phyloP scores from a whole-genome alignment of 2,888 invertebrate genomes.

The Prenolepis imparis region DNA sequence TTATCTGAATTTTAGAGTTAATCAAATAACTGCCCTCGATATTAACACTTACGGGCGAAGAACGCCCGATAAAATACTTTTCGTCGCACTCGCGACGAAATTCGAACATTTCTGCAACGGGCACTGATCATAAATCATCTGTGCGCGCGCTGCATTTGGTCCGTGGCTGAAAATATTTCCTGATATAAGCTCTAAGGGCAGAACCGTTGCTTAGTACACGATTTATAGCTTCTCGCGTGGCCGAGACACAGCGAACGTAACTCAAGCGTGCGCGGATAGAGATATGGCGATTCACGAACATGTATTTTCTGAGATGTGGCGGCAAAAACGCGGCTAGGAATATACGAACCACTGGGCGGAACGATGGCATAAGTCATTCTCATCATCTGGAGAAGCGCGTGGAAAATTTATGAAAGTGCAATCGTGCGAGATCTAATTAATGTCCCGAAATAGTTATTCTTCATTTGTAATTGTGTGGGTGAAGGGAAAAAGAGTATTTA shows the following conservation, averaged over 20 bases:
- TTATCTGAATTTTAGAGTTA: neutral
- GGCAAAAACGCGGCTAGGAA: conserved; percentile 43
- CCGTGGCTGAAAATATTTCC: conserved; percentile 60
- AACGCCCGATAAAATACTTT: conserved; percentile 48
- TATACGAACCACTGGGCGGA: conserved; percentile 49
- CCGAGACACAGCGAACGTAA: conserved; percentile 56
- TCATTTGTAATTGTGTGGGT: neutral
- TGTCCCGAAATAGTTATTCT: conserved; percentile 2
- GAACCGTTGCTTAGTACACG: conserved; percentile 60
- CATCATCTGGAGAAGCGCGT: conserved; percentile 32
- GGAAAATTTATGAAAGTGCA: conserved; percentile 30
- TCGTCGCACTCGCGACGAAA: conserved; percentile 46
- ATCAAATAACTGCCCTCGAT: neutral
- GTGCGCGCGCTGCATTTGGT: conserved; percentile 56
- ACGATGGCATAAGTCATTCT: conserved; percentile 57
- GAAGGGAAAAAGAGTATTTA: neutral
- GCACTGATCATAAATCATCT: conserved; percentile 64
- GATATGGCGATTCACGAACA: conserved; percentile 51
- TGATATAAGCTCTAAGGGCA: conserved; percentile 57
- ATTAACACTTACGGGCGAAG: conserved; percentile 7
- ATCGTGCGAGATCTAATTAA: conserved; percentile 38
- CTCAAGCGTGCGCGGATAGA: conserved; percentile 57
- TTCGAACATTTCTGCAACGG: conserved; percentile 59
- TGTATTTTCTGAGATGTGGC: conserved; percentile 56
- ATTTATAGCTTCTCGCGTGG: conserved; percentile 61